Conservation (phyloP, 2,888 invertebrate species). For the Ennomos fuscantarius region DNA sequence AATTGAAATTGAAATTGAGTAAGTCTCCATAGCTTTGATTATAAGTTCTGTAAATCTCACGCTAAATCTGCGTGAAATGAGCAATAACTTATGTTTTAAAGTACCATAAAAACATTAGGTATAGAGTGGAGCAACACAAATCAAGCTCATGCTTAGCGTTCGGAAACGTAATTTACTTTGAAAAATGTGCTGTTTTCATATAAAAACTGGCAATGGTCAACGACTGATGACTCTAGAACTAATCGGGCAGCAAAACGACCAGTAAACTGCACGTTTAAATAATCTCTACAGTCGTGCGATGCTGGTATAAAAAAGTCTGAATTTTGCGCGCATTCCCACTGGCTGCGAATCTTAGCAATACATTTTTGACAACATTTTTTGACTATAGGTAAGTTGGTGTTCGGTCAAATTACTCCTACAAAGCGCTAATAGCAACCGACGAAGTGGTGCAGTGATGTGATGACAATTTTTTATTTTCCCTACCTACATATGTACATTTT, state of each 20-base stretch:
- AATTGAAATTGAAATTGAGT: too few relatives aligned
- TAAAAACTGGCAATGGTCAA: slow-evolving; percentile 30
- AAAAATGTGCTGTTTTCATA: slow-evolving; percentile 41
- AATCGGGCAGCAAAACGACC: slow-evolving; percentile 59
- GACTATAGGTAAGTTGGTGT: too few relatives aligned
- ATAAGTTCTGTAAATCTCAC: too few relatives aligned
- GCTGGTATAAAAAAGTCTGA: slow-evolving; percentile 3
- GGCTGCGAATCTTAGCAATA: too few relatives aligned
- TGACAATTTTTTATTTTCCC: too few relatives aligned
- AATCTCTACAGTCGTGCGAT: slow-evolving; percentile 6
- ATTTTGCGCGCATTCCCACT: background rate
- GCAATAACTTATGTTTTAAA: background rate
- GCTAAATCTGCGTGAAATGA: too few relatives aligned
- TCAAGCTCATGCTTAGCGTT: slow-evolving; percentile 20
- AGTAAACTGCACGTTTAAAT: slow-evolving; percentile 26
- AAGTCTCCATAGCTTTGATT: too few relatives aligned
- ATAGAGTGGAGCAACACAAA: background rate
- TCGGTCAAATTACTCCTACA: too few relatives aligned
- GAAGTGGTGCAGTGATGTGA: too few relatives aligned
- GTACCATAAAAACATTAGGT: background rate
- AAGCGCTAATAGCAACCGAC: too few relatives aligned
- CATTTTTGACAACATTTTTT: too few relatives aligned
- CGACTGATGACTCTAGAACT: slow-evolving; percentile 65
- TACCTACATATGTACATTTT: too few relatives aligned
- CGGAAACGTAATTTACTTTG: slow-evolving; percentile 35